These are phyloP conservation scores for Coenobita brevimanus DNA, from an alignment of 1,140 invertebrate species.

Conservation along the genomic window DNA sequence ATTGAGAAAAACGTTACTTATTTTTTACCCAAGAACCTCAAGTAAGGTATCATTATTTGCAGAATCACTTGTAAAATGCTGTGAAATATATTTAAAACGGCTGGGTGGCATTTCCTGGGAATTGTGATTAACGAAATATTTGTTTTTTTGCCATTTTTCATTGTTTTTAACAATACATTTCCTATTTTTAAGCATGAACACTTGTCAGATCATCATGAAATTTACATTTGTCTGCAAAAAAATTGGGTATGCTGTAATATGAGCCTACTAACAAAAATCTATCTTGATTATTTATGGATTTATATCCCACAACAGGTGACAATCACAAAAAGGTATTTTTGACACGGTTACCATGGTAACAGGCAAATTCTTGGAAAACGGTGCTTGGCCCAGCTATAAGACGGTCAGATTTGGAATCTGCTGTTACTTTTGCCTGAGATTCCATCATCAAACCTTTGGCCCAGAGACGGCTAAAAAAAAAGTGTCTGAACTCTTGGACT, in stretches of 20 bases:
- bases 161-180: not conserved
- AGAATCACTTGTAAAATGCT: not conserved
- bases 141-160: not conserved
- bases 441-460: no score
- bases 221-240: not conserved
- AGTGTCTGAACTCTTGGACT: not conserved
- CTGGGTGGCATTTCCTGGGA: not conserved
- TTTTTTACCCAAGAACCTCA: not conserved
- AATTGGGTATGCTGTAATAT: not conserved
- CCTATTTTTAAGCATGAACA: not conserved
- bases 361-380: not conserved
- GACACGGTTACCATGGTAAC: not conserved
- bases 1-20: not conserved
- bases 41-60: slow-evolving; percentile 2
- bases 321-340: not conserved
- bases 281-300: slow-evolving; percentile 3
- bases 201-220: not conserved
- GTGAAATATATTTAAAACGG: not conserved
- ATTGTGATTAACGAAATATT: not conserved
- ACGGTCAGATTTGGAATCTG: not conserved
- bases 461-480: not conserved
- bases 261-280: not conserved
- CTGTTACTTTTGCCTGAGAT: not conserved
- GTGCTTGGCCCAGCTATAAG: not conserved
- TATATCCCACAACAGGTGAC: no score